Conservation (phyloP, 2,113 vertebrate genomes). For the Vidua macroura region DNA sequence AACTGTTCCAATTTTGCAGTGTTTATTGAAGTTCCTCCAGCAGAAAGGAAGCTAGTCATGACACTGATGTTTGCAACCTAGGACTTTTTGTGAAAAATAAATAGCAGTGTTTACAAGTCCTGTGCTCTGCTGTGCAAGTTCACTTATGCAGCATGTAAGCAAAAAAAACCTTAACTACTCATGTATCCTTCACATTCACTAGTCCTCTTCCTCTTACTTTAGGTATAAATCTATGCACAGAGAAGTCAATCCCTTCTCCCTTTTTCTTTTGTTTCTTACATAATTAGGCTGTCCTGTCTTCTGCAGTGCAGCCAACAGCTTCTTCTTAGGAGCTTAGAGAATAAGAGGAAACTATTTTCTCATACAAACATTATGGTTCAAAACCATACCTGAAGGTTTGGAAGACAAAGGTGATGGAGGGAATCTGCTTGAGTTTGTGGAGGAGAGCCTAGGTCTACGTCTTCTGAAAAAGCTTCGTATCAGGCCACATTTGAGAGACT, state of each 20-base stretch:
- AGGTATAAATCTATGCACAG: neutral
- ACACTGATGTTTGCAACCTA: neutral
- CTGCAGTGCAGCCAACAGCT: neutral
- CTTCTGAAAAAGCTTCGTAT: slow-evolving; percentile 94
- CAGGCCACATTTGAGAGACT: slow-evolving; percentile 95
- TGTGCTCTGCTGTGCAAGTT: neutral
- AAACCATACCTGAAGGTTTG: slow-evolving; percentile 85
- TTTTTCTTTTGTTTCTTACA: neutral
- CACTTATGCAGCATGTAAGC: neutral
- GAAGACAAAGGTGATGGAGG: slow-evolving; percentile 88
- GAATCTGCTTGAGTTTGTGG: slow-evolving; percentile 82
- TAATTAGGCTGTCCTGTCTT: neutral
- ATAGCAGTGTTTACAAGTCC: neutral
- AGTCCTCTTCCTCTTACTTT: neutral
- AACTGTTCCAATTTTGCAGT: neutral
- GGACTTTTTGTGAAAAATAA: neutral
- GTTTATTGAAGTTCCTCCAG: neutral
- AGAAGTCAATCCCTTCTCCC: neutral
- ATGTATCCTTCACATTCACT: accelerated
- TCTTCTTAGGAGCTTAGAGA: neutral
- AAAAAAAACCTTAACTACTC: neutral
- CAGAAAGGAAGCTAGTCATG: neutral
- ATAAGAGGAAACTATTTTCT: neutral
- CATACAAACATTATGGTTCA: neutral
- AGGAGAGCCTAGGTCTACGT: slow-evolving; percentile 83